Base-by-base conservation (phyloP, 2,888 invertebrate species). In the Nudaria mundana region DNA sequence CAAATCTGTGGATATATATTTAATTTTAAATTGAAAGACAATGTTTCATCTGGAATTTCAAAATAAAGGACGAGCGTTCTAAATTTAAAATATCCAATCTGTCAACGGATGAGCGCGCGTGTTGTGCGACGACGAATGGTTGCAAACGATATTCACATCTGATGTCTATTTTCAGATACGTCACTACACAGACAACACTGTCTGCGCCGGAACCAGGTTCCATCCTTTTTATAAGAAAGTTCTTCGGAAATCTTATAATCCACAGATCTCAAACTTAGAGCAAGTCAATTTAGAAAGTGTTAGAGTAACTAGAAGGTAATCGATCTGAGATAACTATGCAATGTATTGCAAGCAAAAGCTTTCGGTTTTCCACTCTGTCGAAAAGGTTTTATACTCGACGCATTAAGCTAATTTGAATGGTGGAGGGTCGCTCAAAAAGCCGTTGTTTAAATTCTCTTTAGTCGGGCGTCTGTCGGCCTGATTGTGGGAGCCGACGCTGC, bases 361-460 rank as follows among this genome's bases (percentile, higher is more conserved):
- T 76, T 71, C 76, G 71, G 69, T 69, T 68, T 70, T 71, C 67
- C 64, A 68, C 71, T 70, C 76, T 84, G 86, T 86, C 86, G 84
- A 81, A 72, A 66, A 66, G 70, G 79, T 84, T 88, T 88, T 86
- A 85, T 84, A 72, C 67, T 75, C 73, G 66, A 77, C 72, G 82
- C 85, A 86, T 86, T 87, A 82, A 84, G 84, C 86, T 87, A 86
- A 88, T 88, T 88, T 86, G 86, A 87, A 87, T 86, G 81, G 82
- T 69, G 76, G 75, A 80, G 75, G 73, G 77, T 69, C 62, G 66
- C 63, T 84, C 77, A 81, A 85, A 84, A 85, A 82, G 78, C 77
- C 76, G 81, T 85, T 85, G 83, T 82, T 83, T 70, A 76, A 77
- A 82, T 84, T 82, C 79, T 77, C 79, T 85, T 85, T 83, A 71